Percentiles rank a stretch among this genome's conserved stretches.
phyloP scores from a whole-genome alignment of 2,113 vertebrate genomes.

The Pseudois nayaur region DNA sequence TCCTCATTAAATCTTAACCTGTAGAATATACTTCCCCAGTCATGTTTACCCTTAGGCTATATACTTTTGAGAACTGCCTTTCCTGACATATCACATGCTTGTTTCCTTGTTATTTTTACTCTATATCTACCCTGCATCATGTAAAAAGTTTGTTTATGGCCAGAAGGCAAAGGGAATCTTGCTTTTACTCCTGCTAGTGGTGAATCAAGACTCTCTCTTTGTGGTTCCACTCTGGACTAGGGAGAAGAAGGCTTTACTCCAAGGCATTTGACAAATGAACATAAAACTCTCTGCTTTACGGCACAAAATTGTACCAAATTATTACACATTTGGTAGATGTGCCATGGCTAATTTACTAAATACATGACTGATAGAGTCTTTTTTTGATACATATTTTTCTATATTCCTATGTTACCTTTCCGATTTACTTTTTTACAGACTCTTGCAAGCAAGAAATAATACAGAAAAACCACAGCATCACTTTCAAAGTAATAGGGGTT shows the following conservation, averaged over 20 bases:
- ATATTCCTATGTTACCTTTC: neutral
- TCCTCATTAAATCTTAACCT: neutral
- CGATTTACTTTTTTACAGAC: neutral
- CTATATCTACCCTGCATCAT: neutral
- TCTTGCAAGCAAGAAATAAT: neutral
- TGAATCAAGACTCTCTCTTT: neutral
- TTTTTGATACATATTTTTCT: neutral
- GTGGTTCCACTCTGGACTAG: neutral
- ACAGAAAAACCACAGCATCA: neutral
- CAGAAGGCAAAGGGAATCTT: neutral
- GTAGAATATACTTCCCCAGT: neutral
- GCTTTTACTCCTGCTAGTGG: neutral
- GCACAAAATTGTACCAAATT: neutral
- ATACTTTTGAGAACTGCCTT: neutral
- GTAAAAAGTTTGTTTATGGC: neutral
- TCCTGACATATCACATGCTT: neutral
- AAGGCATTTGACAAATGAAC: neutral
- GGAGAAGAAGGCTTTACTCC: neutral
- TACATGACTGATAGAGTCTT: neutral
- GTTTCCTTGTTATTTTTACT: slow-evolving; percentile 13
- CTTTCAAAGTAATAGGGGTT: fast-evolving
- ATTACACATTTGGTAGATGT: neutral
- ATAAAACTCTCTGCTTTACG: neutral
- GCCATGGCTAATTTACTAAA: neutral
- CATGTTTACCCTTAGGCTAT: neutral